Evolutionary conservation across 2,797 vertebrate genomes (phyloP).

Genomic region (Sparus aurata): DNA sequence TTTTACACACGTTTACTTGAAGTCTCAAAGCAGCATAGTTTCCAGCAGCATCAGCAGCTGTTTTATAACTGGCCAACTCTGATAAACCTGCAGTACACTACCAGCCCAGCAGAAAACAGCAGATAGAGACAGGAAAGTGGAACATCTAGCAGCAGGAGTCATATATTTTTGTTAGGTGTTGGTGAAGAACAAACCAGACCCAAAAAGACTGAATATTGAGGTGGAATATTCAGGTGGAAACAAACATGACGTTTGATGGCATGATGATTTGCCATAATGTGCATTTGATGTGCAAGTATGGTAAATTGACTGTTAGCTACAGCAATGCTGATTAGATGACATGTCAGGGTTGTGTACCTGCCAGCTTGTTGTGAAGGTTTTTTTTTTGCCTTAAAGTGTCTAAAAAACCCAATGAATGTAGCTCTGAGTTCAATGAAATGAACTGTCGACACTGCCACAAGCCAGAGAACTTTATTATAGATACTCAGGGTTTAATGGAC

Average conservation of each 20-base stretch:
- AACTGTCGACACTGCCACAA: not conserved
- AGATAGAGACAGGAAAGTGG: not conserved
- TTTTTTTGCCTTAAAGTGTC: not conserved
- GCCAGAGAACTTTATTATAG: not conserved
- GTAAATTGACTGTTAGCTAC: not conserved
- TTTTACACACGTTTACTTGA: not conserved
- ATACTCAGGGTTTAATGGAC: not conserved
- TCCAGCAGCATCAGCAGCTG: not conserved
- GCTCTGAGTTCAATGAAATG: not conserved
- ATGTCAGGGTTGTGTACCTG: not conserved
- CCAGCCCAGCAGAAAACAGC: not conserved
- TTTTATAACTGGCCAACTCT: not conserved
- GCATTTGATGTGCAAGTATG: not conserved
- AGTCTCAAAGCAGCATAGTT: not conserved
- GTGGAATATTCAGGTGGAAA: not conserved
- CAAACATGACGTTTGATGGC: not conserved
- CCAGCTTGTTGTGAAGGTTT: not conserved
- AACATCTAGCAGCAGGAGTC: not conserved
- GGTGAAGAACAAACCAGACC: not conserved
- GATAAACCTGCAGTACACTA: not conserved
- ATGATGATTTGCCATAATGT: not conserved
- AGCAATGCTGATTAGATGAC: no score
- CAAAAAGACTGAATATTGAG: not conserved
- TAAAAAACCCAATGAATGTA: not conserved
- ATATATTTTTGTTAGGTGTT: not conserved